phyloP scores from a whole-genome alignment of 2,797 vertebrate species.

The Echiichthys vipera region DNA sequence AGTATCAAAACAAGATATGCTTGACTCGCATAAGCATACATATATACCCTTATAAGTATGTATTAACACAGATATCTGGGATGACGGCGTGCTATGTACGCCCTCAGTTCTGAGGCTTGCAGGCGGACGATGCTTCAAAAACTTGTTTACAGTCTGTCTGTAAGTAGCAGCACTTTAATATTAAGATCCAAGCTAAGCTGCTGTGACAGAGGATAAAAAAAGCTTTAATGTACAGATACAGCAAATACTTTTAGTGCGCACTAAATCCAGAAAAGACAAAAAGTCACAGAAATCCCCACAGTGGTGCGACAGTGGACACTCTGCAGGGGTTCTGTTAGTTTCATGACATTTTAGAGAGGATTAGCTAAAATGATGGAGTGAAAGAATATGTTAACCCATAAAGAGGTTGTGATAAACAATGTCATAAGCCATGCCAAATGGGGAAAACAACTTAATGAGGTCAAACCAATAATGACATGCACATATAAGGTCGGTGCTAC shows the following conservation, averaged over 20 bases:
- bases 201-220: conserved; percentile 46
- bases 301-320: conserved; percentile 37
- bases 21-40: conserved; percentile 49
- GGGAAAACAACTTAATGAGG: conserved; percentile 69
- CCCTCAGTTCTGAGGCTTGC: conserved; percentile 40
- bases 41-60: conserved; percentile 72
- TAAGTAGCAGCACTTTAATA: conserved; percentile 42
- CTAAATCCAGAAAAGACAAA: conserved; percentile 47
- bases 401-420: conserved; percentile 65
- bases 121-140: conserved; percentile 28
- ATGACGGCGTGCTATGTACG: conserved; percentile 29
- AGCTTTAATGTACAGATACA: conserved; percentile 53
- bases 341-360: conserved; percentile 71
- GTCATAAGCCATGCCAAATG: conserved; percentile 55
- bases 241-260: conserved; percentile 45
- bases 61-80: conserved; percentile 75
- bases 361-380: conserved; percentile 53
- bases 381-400: conserved; percentile 64
- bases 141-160: conserved; percentile 51
- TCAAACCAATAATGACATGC: conserved; percentile 52
- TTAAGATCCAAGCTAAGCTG: conserved; percentile 42
- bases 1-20: conserved; percentile 73
- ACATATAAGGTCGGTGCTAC: conserved; percentile 25
- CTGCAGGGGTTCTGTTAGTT: conserved; percentile 51
- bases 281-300: conserved; percentile 47